Evolutionary conservation across 2,888 invertebrate genomes (phyloP).

Genomic region (Penaeus monodon): DNA sequence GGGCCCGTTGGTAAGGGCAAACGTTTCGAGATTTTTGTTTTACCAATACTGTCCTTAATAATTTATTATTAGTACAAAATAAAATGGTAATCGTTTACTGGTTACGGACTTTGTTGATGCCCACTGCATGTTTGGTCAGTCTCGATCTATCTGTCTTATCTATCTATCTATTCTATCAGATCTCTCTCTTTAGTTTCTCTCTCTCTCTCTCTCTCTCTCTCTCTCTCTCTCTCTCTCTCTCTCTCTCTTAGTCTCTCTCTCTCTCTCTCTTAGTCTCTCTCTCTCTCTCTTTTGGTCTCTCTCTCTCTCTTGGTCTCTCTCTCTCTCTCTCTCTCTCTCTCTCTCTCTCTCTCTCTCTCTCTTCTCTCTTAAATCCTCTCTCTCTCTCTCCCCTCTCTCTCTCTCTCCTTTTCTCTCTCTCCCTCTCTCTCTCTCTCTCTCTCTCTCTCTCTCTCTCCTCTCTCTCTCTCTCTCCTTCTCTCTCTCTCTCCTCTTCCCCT

Average conservation of each 20-base stretch:
- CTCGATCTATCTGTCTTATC: background rate
- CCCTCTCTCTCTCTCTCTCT: too few species aligned
- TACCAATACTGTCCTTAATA: too few species aligned
- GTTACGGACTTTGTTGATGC: too few species aligned
- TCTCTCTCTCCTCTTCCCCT: background rate
- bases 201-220: background rate
- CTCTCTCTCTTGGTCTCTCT: background rate
- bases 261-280: slow-evolving; percentile 26
- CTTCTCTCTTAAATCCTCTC: background rate
- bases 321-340: background rate
- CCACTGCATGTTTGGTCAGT: too few species aligned
- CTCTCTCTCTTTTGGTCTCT: background rate
- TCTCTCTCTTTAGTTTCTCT: background rate
- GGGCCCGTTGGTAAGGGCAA: too few species aligned
- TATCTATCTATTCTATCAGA: background rate
- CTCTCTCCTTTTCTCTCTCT: background rate
- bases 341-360: background rate
- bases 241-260: background rate
- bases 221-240: too few species aligned
- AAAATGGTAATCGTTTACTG: too few species aligned
- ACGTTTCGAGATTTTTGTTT: too few species aligned
- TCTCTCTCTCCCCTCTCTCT: too few species aligned
- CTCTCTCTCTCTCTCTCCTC: background rate
- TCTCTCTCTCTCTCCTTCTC: too few species aligned
- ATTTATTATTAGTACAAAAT: too few species aligned